Evolutionary conservation across 1,140 invertebrate genomes (phyloP).

Genomic region (Dinoponera quadriceps): DNA sequence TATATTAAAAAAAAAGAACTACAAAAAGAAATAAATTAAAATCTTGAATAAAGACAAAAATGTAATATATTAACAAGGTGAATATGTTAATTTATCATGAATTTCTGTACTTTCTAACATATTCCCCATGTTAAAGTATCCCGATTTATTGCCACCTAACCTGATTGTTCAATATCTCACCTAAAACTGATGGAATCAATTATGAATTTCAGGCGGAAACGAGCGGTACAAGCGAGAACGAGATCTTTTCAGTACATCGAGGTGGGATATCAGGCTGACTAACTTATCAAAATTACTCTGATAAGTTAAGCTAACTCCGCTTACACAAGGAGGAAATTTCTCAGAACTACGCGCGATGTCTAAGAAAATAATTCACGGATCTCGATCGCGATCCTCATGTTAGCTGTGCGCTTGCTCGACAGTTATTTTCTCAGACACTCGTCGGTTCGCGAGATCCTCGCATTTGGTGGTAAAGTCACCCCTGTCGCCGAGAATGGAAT

Average conservation of each 20-base stretch:
- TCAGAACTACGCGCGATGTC: constrained; percentile 14
- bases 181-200: constrained; percentile 1
- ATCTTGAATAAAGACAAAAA: no score
- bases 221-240: background rate
- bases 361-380: background rate
- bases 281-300: no score
- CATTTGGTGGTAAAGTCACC: background rate
- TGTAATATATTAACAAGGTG: no score
- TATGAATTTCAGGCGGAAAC: constrained; percentile 29
- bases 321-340: constrained; percentile 10
- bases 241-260: background rate
- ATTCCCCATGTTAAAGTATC: background rate
- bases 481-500: background rate
- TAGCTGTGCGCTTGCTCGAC: background rate
- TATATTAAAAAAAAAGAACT: no score
- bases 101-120: no score
- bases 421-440: background rate
- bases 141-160: background rate
- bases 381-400: no score
- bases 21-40: no score
- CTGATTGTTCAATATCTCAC: background rate
- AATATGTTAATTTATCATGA: no score
- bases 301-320: background rate
- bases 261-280: background rate
- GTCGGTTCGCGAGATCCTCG: constrained; percentile 11